These are phyloP conservation scores for Nycticebus coucang DNA, from an alignment of 2,113 vertebrate species.

Conservation along the genomic window DNA sequence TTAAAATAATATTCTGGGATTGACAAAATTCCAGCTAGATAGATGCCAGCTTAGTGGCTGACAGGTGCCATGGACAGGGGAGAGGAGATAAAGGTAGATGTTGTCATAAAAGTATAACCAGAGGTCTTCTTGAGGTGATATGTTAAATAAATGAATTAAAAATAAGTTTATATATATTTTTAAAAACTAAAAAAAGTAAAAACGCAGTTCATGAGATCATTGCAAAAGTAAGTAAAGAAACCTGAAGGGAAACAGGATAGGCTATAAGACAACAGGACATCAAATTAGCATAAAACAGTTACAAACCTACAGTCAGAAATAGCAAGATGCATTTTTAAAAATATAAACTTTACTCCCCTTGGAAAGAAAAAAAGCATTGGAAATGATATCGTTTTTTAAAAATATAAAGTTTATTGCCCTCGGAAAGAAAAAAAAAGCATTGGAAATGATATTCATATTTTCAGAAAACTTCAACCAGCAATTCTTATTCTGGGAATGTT, in stretches of 20 bases:
- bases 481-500: background rate
- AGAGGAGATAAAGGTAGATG: background rate
- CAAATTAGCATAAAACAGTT: background rate
- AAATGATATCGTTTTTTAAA: background rate
- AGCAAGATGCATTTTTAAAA: background rate
- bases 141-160: too few relatives aligned
- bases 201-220: background rate
- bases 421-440: background rate
- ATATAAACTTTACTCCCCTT: background rate
- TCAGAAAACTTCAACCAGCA: constrained; percentile 15
- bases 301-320: background rate
- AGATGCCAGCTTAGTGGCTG: background rate
- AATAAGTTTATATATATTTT: too few relatives aligned
- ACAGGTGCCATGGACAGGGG: background rate
- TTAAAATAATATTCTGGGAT: background rate
- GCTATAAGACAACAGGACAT: background rate
- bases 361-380: background rate
- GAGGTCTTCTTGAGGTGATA: too few relatives aligned
- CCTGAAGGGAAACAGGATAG: background rate
- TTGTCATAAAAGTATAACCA: background rate
- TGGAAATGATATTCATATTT: background rate
- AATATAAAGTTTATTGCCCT: background rate
- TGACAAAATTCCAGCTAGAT: background rate
- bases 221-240: background rate
- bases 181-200: background rate